Evolutionary conservation across 2,888 invertebrate genomes (phyloP).

Genomic region (Mellilla xanthometata): DNA sequence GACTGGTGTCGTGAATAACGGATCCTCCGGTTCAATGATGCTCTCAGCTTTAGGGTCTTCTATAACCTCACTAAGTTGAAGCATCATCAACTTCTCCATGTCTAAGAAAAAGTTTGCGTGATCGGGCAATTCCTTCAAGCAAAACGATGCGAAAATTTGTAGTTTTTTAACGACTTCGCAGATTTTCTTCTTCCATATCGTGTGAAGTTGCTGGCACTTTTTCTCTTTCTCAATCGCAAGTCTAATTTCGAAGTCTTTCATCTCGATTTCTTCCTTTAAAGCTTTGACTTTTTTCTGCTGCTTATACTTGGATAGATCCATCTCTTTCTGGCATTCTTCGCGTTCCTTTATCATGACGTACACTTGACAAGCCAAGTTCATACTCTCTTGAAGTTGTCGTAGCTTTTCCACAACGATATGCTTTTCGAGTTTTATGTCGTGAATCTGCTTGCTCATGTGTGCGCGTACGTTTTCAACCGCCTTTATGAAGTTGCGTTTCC

Average conservation of each 20-base stretch:
- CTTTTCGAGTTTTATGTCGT: constrained; percentile 66
- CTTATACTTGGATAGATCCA: constrained; percentile 43
- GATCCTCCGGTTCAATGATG: constrained; percentile 50
- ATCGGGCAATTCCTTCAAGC: constrained; percentile 60
- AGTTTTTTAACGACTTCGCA: constrained; percentile 67
- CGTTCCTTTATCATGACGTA: constrained; percentile 72
- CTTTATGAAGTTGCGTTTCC: constrained; percentile 52
- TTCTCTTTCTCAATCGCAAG: constrained; percentile 50
- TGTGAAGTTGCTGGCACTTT: constrained; percentile 46
- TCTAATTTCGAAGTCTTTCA: constrained; percentile 54
- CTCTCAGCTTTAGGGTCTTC: constrained; percentile 54
- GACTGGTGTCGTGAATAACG: constrained; percentile 44
- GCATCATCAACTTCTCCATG: constrained; percentile 67
- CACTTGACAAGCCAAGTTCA: constrained; percentile 70
- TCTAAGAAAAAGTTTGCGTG: constrained; percentile 71
- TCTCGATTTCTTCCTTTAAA: constrained; percentile 45
- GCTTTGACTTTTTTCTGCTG: constrained; percentile 54
- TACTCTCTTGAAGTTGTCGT: constrained; percentile 55
- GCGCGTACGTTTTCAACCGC: constrained; percentile 43
- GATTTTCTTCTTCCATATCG: constrained; percentile 63
- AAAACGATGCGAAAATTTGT: constrained; percentile 64
- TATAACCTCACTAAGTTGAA: constrained; percentile 59
- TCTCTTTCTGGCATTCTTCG: constrained; percentile 54
- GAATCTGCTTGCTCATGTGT: constrained; percentile 42
- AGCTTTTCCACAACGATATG: constrained; percentile 62